Evolutionary conservation across 2,113 vertebrate genomes (phyloP).

Genomic region (Nematolebias whitei): DNA sequence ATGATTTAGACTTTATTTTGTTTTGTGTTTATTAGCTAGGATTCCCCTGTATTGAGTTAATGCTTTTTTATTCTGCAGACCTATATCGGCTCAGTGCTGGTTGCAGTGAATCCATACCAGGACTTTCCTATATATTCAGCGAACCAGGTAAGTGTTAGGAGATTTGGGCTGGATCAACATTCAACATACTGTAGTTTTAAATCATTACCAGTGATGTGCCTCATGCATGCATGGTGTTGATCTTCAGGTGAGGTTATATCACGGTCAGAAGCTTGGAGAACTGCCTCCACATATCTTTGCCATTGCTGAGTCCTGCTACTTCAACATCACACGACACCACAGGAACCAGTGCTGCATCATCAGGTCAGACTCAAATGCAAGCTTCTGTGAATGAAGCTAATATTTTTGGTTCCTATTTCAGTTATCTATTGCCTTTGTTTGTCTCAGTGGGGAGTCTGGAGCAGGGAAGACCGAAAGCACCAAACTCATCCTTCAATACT

Average conservation of each 20-base stretch:
- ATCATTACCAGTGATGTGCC: background rate
- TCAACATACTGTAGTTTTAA: background rate
- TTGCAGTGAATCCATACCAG: conserved; percentile 93
- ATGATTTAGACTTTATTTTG: background rate
- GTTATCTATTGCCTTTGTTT: background rate
- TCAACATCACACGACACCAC: conserved; percentile 84
- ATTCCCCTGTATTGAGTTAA: background rate
- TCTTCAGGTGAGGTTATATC: conserved; percentile 80
- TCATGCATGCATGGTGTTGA: background rate
- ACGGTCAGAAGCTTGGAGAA: conserved; percentile 83
- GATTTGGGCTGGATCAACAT: conserved; percentile 28
- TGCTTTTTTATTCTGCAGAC: conserved; percentile 76
- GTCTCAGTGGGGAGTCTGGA: conserved; percentile 91
- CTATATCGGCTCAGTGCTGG: conserved; percentile 91
- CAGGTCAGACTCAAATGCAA: conserved; percentile 77
- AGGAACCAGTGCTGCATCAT: conserved; percentile 93
- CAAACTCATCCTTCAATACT: conserved; percentile 92
- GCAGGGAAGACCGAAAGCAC: conserved; percentile 96
- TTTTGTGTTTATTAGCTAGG: background rate
- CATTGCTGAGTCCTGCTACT: conserved; percentile 89
- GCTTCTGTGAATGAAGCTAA: too few species aligned
- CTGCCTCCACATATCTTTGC: conserved; percentile 92
- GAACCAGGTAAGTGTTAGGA: conserved; percentile 80
- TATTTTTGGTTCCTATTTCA: background rate
- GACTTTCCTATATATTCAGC: conserved; percentile 85